Conservation (phyloP, 2,113 vertebrate species). For the Zosterops pallidus region DNA sequence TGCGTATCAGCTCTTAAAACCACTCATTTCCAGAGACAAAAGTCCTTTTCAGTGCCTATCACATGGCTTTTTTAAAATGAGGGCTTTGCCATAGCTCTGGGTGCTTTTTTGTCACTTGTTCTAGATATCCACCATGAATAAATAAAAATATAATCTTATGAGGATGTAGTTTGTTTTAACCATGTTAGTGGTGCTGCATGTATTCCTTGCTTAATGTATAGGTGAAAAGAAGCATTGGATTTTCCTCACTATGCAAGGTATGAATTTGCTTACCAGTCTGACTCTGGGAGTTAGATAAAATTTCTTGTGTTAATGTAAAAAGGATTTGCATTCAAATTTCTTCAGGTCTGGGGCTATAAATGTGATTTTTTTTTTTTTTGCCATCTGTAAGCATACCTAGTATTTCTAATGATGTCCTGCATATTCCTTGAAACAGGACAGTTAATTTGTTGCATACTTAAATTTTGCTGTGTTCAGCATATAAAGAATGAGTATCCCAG, state of each 20-base stretch:
- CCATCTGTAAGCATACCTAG: background rate
- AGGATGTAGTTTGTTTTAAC: background rate
- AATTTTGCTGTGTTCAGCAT: background rate
- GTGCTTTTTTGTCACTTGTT: background rate
- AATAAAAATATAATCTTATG: background rate
- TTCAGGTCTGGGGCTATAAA: background rate
- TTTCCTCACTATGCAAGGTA: background rate
- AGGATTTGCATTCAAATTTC: background rate
- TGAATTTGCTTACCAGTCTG: background rate
- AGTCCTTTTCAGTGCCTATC: background rate
- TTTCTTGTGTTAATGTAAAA: background rate
- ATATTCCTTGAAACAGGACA: background rate
- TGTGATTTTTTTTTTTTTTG: background rate
- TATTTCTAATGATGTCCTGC: background rate
- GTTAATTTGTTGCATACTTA: background rate
- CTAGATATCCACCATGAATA: background rate
- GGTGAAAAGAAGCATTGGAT: background rate
- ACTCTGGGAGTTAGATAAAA: background rate
- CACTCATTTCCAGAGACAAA: background rate
- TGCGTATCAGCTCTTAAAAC: background rate
- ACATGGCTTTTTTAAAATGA: background rate
- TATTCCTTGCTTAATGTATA: background rate
- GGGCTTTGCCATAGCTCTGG: background rate
- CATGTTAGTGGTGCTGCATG: background rate
- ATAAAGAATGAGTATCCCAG: background rate